Conservation (phyloP, 2,113 vertebrate genomes). For the Speoplatyrhinus poulsoni region DNA sequence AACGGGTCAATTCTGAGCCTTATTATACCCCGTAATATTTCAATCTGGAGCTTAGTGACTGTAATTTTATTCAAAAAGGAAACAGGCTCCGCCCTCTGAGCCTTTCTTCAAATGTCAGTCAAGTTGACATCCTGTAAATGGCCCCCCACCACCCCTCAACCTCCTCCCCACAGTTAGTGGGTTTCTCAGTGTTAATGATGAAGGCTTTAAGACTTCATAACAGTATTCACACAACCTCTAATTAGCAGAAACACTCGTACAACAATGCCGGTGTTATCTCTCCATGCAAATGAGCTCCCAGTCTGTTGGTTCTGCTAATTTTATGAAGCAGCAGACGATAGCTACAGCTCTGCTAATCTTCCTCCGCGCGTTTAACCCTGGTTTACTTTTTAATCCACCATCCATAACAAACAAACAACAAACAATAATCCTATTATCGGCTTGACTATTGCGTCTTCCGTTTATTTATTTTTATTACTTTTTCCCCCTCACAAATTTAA, state of each 20-base stretch:
- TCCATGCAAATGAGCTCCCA: conserved; percentile 79
- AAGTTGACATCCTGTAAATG: conserved; percentile 72
- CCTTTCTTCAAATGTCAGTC: conserved; percentile 59
- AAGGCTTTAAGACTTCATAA: conserved; percentile 80
- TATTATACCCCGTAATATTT: conserved; percentile 70
- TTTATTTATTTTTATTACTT: conserved; percentile 43
- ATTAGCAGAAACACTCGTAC: conserved; percentile 77
- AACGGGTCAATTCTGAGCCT: conserved; percentile 55
- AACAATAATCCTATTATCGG: conserved; percentile 77
- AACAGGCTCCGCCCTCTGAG: conserved; percentile 41
- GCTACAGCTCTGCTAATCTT: conserved; percentile 73
- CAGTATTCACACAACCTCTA: conserved; percentile 77
- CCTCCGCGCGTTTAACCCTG: conserved; percentile 70
- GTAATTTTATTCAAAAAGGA: conserved; percentile 58
- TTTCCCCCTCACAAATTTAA: conserved; percentile 57
- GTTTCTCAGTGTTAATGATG: conserved; percentile 78
- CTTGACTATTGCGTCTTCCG: conserved; percentile 62
- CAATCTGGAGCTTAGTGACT: conserved; percentile 59
- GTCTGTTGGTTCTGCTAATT: conserved; percentile 76
- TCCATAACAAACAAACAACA: conserved; percentile 78
- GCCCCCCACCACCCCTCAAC: conserved; percentile 41
- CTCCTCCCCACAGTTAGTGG: conserved; percentile 61
- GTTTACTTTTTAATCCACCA: conserved; percentile 76
- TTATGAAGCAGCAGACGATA: conserved; percentile 74
- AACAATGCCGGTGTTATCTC: conserved; percentile 78